Base-by-base conservation (phyloP, 2,888 invertebrate genomes). In the Slavum lentiscoides region DNA sequence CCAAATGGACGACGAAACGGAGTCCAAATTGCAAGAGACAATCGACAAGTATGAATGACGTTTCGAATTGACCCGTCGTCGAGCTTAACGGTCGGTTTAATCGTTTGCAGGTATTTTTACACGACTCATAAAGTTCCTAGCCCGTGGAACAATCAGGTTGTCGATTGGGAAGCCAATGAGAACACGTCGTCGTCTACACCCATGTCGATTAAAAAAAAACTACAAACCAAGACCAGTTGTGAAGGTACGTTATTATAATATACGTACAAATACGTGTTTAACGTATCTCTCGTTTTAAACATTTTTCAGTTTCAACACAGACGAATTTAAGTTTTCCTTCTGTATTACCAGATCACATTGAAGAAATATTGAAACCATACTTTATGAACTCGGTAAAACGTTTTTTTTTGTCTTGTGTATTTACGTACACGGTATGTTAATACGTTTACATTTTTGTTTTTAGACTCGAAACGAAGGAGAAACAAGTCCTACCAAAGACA, bases 261-360 rank as follows among this genome's bases (percentile, higher is more conserved):
- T 49, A 13, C 49, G 13, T 49, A 13, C 49, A 49, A 30, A 30
- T 30, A 43, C 43, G 7, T 9, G 0, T 9, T 49, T 49, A 13
- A 49, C 1, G 49, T 3, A 9, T 49, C 8, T 49, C 49, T 49
- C 11, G 15, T 49, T 49, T 49, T 49, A 13, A 13, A 13, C n/a
- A 15, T 21, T 39, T 83, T 84, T 82, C 85, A 91, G 92, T 88
- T 86, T 89, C 89, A 87, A 88, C 90, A 62, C 92, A 92, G 87
- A 92, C 92, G 49, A 86, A 89, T 82, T 87, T 92, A 83, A 89
- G 91, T 49, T 86, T 92, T 82, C 92, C 92, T 74, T 88, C 90
- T 37, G 86, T 88, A 84, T 86, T 92, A 58, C 91, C 92, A 5
- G 86, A 88, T 75, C 89, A 90, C 85, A 85, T 92, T 37, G 91